Evolutionary conservation across 2,888 invertebrate genomes (phyloP), one percentile per base, ranked within the genome.

Genomic region (Choristoneura rosaceana): DNA sequence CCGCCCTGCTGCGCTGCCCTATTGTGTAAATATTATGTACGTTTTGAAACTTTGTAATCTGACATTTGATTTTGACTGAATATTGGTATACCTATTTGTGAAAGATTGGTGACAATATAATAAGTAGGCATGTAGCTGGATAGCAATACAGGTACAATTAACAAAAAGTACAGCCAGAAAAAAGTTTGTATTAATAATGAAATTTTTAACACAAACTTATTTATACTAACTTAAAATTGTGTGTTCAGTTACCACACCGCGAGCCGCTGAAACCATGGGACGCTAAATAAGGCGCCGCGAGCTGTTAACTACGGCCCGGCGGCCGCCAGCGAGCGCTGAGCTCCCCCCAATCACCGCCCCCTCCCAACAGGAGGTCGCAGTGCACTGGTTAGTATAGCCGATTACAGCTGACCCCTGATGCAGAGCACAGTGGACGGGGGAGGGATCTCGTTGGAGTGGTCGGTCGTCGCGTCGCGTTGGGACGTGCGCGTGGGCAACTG

Each of bases 271-370:
- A 73, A 41, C 52, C 64, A 38, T 59, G 41, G 63, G 68, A 58
- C 70, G 50, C 75, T 75, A 75, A 75, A 75, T 75, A 75, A 68
- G 75, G 75, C 43, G 73, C 47, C 70, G 66, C 62, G 58, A 74
- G 70, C 66, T 43, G 70, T 70, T 74, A 74, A 74, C 66, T 70
- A 70, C 70, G 38, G 58, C 70, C 17, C 15, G 61, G 15, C 52
- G 5, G 0, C 10, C 34, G 5, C 74, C 74, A 63, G 58, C 58
- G 9, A 47, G 17, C 14, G 25, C 5, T 58, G 70, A 59, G 25
- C 65, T 17, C 58, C 41, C 41, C 15, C 4, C 0, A 34, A 12
- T 10, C 10, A 25, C 33, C 12, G 14, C 7, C 25, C 43, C 12
- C 17, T 25, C 7, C 0, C 43, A 34, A 10, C 33, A 1, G 41